Base-by-base conservation (phyloP, 2,888 invertebrate genomes). In the Trilocha varians region DNA sequence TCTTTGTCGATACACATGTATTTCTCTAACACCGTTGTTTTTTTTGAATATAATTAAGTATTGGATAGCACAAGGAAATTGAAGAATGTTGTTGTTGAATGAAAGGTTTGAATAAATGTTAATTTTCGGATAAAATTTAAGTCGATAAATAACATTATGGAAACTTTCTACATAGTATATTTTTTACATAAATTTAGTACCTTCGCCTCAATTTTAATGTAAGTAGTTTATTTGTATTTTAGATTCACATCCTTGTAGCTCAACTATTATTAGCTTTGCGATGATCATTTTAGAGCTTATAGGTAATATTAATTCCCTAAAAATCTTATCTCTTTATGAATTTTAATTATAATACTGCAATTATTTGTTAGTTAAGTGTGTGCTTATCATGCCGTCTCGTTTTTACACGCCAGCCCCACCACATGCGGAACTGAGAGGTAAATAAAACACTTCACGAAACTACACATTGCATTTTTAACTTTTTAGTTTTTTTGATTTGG, bases 351-450 rank as follows among this genome's bases (percentile, higher is more conserved):
- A 25, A 0, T 9, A 25, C 2, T 11, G 25, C 25, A 25, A 9
- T 25, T 25, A 11, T 25, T 6, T 25, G 25, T 18, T 18, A 18
- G 8, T 4, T 25, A 55, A 60, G 60, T 62, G 55, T 70, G 63
- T 72, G 83, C 83, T 83, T 83, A 80, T 75, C 68, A 72, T 80
- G 71, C 72, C 57, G 66, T 83, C 74, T 82, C 75, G 62, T 80
- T 82, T 66, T 85, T 80, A 82, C 80, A 83, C 83, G 78, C 78
- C 69, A 87, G 84, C 83, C 74, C 84, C 84, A 56, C 86, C 78
- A 72, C 86, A 85, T 71, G 72, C 82, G 80, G 86, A 86, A 59
- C 68, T 86, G 64, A 77, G 87, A 86, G 85, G 86, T 87, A 85
- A 85, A 75, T 82, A 79, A n/a, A 53, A 56, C 57, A 53, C 47